Base-by-base conservation (phyloP, 2,888 invertebrate genomes). In the Caenorhabditis afra region DNA sequence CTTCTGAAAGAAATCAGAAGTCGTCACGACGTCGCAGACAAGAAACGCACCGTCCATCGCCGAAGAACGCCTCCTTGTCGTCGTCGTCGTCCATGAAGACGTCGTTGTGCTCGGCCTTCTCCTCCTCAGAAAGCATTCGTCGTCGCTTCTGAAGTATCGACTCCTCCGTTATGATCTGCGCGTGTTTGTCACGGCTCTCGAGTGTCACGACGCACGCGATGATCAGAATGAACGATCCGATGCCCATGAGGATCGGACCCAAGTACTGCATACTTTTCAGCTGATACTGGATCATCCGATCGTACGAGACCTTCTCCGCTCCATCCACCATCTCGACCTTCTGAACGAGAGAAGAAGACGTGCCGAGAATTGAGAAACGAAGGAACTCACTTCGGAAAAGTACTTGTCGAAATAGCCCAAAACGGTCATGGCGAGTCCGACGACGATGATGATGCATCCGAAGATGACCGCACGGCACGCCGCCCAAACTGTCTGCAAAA, bases 171-270 rank as follows among this genome's bases (percentile, higher is more conserved):
- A 79, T 79, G 3, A 79, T 77, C 23, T 81, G 81, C 3, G 96
- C 95, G 0, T 97, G 91, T 79, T 95, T 95, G 91, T 97, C 97
- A 3, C 97, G 93, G 0, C 96, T 96, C 90, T 97, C 97, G 90
- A 97, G 96, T n/a, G 97, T 97, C 94, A 97, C 96, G 64, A 98
- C 97, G 90, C 97, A 97, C 0, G 97, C 96, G 37, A 97, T 96
- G 22, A 97, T 97, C 47, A 97, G 95, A 85, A 96, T 95, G 91
- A 97, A 97, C 94, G 95, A 96, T 91, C 97, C 97, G 79, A 96
- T 94, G 37, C 97, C 97, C 97, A 97, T 97, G 64, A 97, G 94
- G 82, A 97, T 95, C 1, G 97, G 97, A 0, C 97, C 97, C n/a
- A 96, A 95, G 91, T 97, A 97, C 0, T 90, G 89, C 76, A 86